Evolutionary conservation across 1,140 invertebrate species (phyloP), one percentile per base, ranked within the genome.

Genomic region (Magallana gigas): DNA sequence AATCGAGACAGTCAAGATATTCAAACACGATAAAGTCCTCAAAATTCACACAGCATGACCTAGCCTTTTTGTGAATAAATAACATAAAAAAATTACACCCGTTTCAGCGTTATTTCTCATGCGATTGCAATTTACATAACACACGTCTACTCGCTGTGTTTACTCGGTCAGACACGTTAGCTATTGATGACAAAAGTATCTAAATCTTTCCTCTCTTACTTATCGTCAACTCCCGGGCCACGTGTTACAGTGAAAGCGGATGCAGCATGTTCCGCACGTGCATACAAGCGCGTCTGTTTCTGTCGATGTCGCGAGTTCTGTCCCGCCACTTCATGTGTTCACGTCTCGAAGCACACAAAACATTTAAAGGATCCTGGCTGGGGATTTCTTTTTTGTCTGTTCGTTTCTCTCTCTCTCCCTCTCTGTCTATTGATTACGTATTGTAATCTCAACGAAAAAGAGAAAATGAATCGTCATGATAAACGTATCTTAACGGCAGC

Each of bases 191-290:
- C 68, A 76, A 76, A 29, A 29, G 36, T 12, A 76, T 23, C 68
- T 23, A 12, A 18, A 76, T 8, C 23, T 29, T 76, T 29, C 23
- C 68, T n/a, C 23, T 68, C 64, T 68, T 7, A 76, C 14, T 76
- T 76, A 18, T 36, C 23, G 68, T 76, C 68, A 76, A 76, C 23
- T 12, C 23, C 23, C 29, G 23, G 18, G 68, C 68, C 68, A 76
- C 68, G 68, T 76, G 68, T 76, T 76, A 76, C 68, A 76, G 23
- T 76, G 36, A 18, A 76, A 76, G 23, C 68, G 68, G 68, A 76
- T 76, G 23, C 11, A 76, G 68, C 18, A 29, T 29, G 68, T 29
- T 11, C 23, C 23, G 68, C 68, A 76, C 68, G 68, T 76, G 68
- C 68, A 36, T 12, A 76, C 68, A 36, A 8, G 18, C 29, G 68